phyloP scores from a whole-genome alignment of 1,140 invertebrate species.

The Phenacoccus solenopsis region DNA sequence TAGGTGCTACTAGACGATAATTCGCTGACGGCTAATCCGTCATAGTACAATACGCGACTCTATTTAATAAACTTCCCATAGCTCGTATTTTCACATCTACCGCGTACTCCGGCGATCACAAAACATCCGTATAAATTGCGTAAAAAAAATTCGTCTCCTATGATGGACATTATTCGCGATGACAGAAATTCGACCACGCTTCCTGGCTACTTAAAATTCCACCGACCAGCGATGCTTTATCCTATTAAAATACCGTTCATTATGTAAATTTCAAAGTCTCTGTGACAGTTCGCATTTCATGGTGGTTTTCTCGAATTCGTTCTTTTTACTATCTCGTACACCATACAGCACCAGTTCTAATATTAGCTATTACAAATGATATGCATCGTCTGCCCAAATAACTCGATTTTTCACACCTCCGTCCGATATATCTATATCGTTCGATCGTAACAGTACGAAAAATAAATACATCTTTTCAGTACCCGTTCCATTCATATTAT shows the following conservation, averaged over 20 bases:
- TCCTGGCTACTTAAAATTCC: too few relatives aligned
- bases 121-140: too few relatives aligned
- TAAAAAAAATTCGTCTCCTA: too few relatives aligned
- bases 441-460: not conserved
- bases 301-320: not conserved
- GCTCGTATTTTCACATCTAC: too few relatives aligned
- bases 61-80: too few relatives aligned
- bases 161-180: not conserved
- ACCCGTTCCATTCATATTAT: too few relatives aligned
- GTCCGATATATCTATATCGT: not conserved
- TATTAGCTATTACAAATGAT: too few relatives aligned
- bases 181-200: not conserved
- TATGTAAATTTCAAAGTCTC: not conserved
- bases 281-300: not conserved
- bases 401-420: not conserved
- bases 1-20: too few relatives aligned
- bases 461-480: not conserved
- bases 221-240: not conserved
- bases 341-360: too few relatives aligned
- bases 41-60: too few relatives aligned
- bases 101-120: too few relatives aligned
- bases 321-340: not conserved
- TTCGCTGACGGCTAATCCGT: too few relatives aligned
- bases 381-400: not conserved
- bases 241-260: constrained; percentile 2